Percentiles rank a stretch among this genome's conserved stretches.
Evolutionary conservation across 2,888 invertebrate genomes (phyloP).

Genomic region (Nudaria mundana): DNA sequence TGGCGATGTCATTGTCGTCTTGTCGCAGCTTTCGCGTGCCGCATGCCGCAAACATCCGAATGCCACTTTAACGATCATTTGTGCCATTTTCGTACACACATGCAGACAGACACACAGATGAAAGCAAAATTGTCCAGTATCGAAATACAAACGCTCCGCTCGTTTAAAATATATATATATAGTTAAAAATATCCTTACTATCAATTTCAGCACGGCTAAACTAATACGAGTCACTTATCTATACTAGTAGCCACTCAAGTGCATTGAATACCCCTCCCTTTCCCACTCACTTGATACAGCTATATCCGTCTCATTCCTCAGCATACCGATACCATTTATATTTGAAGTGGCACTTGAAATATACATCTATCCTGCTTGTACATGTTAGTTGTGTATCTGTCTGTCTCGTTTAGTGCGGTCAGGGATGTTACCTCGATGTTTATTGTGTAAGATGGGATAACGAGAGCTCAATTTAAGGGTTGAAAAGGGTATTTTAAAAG

Average conservation of each 20-base stretch:
- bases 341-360: conserved; percentile 61
- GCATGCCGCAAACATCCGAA: no score
- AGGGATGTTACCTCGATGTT: conserved; percentile 63
- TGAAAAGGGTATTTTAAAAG: conserved; percentile 26
- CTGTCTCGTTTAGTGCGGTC: conserved; percentile 56
- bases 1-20: no score
- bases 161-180: no score
- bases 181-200: no score
- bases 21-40: no score
- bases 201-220: conserved; percentile 13
- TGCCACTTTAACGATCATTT: no score
- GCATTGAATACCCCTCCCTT: conserved; percentile 18
- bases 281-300: conserved; percentile 18
- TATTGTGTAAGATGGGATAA: conserved; percentile 59
- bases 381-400: conserved; percentile 29
- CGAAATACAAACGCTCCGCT: no score
- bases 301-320: conserved; percentile 40
- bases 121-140: no score
- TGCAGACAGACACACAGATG: no score
- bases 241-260: conserved; percentile 33
- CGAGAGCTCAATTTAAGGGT: conserved; percentile 33
- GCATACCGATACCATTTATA: conserved; percentile 74
- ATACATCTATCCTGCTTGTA: conserved; percentile 47
- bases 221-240: conserved; percentile 24
- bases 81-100: no score